Evolutionary conservation across 2,888 invertebrate species (phyloP).

Genomic region (Epinotia demarniana): DNA sequence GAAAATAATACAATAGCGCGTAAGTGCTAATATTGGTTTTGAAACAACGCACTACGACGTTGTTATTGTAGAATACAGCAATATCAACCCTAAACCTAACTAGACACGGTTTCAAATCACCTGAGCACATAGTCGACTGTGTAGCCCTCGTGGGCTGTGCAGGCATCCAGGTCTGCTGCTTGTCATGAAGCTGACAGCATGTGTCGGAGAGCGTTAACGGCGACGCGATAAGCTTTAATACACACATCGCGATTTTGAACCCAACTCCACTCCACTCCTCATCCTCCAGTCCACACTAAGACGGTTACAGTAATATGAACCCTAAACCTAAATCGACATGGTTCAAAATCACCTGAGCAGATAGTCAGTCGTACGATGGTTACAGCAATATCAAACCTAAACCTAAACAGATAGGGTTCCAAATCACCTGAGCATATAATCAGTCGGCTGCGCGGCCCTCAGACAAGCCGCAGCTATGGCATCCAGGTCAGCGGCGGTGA

Average conservation of each 20-base stretch:
- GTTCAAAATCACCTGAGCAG: neutral
- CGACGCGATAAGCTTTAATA: slow-evolving; percentile 58
- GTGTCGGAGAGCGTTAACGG: slow-evolving; percentile 95
- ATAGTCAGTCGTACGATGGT: neutral
- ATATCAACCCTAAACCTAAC: neutral
- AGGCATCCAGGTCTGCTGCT: slow-evolving; percentile 94
- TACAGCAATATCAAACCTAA: neutral
- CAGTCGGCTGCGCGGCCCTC: slow-evolving; percentile 86
- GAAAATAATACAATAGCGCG: neutral
- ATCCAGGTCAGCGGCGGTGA: slow-evolving; percentile 95
- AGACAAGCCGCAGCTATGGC: slow-evolving; percentile 96
- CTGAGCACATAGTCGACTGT: slow-evolving; percentile 69
- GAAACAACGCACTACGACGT: neutral
- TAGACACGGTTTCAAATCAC: neutral
- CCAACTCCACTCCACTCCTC: too few relatives aligned
- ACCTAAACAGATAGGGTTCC: neutral
- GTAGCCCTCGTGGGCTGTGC: slow-evolving; percentile 83
- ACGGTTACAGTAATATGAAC: too few relatives aligned
- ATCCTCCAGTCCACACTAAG: too few relatives aligned
- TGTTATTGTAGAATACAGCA: neutral
- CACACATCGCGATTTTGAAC: too few relatives aligned
- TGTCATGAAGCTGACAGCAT: slow-evolving; percentile 84
- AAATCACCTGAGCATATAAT: slow-evolving; percentile 61
- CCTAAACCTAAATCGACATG: neutral
- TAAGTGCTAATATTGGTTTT: neutral